Evolutionary conservation across 2,113 vertebrate species (phyloP).

Genomic region (Stegastes partitus): DNA sequence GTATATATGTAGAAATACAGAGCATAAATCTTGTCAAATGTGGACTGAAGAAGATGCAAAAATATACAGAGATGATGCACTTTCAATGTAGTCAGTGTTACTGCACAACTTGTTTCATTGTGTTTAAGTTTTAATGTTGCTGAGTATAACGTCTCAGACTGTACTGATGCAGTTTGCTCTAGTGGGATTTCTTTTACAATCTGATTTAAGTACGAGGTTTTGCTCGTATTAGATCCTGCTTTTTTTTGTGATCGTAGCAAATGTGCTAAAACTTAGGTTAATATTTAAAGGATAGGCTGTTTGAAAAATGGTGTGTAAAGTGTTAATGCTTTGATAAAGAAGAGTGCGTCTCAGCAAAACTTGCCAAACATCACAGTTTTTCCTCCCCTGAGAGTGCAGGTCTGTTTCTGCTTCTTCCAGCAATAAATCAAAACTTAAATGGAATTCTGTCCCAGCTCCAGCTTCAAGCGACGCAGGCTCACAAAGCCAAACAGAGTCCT

Average conservation of each 20-base stretch:
- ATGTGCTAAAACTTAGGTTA: neutral
- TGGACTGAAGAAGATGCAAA: neutral
- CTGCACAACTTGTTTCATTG: too few relatives aligned
- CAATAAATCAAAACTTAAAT: constrained; percentile 83
- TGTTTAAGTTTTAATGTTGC: too few relatives aligned
- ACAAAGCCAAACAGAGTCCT: constrained; percentile 15
- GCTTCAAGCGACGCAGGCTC: constrained; percentile 52
- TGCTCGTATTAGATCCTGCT: too few relatives aligned
- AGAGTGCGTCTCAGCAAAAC: constrained; percentile 69
- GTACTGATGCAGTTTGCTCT: neutral
- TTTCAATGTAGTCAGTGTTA: neutral
- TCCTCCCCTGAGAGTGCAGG: constrained; percentile 66
- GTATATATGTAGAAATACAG: neutral
- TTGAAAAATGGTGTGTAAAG: constrained; percentile 48
- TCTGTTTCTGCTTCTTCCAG: constrained; percentile 77
- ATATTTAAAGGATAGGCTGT: constrained; percentile 9
- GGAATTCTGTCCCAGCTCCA: constrained; percentile 60
- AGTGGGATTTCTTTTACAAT: neutral
- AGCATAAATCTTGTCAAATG: too few relatives aligned
- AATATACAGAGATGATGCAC: neutral
- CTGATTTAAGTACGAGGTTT: too few relatives aligned
- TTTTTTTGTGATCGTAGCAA: neutral
- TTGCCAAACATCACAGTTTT: constrained; percentile 73
- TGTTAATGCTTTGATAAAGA: constrained; percentile 66
- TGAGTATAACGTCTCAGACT: neutral